A percentile compares a stretch with the other conserved stretches of the same genome.
Conservation (phyloP, 30 jellyfish, hydroid and myxozoan species). For the Hydractinia echinata region DNA sequence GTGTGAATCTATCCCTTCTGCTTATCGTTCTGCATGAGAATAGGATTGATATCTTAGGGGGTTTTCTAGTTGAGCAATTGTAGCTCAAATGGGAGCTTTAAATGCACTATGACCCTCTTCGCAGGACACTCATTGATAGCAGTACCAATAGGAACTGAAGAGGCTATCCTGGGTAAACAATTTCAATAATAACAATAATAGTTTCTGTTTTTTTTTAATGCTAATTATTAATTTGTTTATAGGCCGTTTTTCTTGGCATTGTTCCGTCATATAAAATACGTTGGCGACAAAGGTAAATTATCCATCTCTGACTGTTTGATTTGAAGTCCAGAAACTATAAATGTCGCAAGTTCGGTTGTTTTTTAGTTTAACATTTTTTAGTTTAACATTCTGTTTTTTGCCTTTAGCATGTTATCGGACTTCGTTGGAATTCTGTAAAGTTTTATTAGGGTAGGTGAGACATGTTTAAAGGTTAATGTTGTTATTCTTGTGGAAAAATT, state of each 20-base stretch:
- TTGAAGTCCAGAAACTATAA: no score
- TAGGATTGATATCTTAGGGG: no score
- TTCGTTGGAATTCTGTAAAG: constrained; percentile 81
- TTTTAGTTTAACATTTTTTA: not conserved
- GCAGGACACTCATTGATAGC: no score
- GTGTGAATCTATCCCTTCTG: no score
- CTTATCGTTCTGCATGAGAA: no score
- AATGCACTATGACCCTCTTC: no score
- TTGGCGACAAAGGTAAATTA: constrained; percentile 72
- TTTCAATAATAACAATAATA: no score
- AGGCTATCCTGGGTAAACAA: no score
- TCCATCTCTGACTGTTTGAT: not conserved
- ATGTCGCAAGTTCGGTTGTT: no score
- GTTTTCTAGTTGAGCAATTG: no score
- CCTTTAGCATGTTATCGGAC: constrained; percentile 89
- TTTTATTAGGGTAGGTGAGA: constrained; percentile 69
- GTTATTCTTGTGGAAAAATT: not conserved
- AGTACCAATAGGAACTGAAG: no score
- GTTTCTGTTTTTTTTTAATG: constrained; percentile 1
- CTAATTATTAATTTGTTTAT: not conserved
- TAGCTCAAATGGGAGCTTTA: no score
- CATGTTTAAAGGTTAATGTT: not conserved
- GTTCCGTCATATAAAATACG: constrained; percentile 73
- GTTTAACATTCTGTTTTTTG: not conserved
- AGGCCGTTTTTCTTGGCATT: constrained; percentile 93